Conservation (phyloP, 2,888 invertebrate genomes). For the Anthophora plumipes region DNA sequence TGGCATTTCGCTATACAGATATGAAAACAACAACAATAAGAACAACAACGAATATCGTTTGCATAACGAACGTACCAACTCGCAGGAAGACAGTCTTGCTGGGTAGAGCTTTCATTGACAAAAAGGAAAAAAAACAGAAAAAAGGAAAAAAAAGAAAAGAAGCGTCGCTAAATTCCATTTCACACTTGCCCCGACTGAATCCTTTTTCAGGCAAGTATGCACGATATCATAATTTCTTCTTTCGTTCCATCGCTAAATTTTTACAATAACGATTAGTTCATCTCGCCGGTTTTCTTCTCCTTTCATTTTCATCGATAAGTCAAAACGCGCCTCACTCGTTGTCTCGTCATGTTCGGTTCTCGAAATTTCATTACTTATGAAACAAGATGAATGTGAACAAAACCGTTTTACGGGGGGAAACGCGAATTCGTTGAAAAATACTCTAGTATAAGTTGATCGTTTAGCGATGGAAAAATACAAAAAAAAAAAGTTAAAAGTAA, state of each 20-base stretch:
- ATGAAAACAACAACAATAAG: too few species aligned
- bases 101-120: slow-evolving; percentile 58
- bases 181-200: slow-evolving; percentile 74
- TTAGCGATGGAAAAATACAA: slow-evolving; percentile 54
- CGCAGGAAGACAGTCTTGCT: slow-evolving; percentile 43
- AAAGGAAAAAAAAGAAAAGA: too few species aligned
- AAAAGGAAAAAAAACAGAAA: too few species aligned
- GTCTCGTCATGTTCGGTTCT: slow-evolving; percentile 1
- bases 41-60: slow-evolving; percentile 33
- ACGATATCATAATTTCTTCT: slow-evolving; percentile 53
- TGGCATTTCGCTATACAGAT: slow-evolving; percentile 1
- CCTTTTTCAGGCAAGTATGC: slow-evolving; percentile 71
- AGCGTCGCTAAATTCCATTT: slow-evolving; percentile 66
- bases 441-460: slow-evolving; percentile 45
- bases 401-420: neutral
- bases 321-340: slow-evolving; percentile 14
- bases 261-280: slow-evolving; percentile 36
- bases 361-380: neutral
- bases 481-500: too few species aligned
- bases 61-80: slow-evolving; percentile 18
- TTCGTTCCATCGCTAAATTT: slow-evolving; percentile 49
- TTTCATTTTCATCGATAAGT: slow-evolving; percentile 19
- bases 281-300: too few species aligned
- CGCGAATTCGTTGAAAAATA: slow-evolving; percentile 24
- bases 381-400: neutral